Evolutionary conservation across 2,113 vertebrate species (phyloP).

Genomic region (Progne subis): DNA sequence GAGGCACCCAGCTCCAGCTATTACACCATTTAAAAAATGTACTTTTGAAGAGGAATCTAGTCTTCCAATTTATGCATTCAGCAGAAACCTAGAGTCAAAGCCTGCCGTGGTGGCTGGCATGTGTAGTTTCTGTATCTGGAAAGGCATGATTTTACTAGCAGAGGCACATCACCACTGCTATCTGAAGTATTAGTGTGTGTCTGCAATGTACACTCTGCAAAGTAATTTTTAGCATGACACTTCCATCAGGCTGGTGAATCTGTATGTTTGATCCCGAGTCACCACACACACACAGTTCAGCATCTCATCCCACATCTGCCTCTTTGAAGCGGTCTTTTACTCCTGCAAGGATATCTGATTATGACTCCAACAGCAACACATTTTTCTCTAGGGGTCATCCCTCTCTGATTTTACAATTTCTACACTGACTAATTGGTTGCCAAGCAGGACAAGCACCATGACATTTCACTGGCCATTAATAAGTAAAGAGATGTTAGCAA

Average conservation of each 20-base stretch:
- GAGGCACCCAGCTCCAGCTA: not conserved
- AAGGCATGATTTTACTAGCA: not conserved
- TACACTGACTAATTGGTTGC: constrained; percentile 46
- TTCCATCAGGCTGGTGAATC: not conserved
- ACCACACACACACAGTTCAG: not conserved
- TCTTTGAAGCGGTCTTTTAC: constrained; percentile 56
- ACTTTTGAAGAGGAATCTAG: not conserved
- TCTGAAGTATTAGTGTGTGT: not conserved
- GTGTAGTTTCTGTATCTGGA: not conserved
- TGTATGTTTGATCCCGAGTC: not conserved
- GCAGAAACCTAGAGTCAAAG: not conserved
- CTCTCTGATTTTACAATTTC: constrained; percentile 24
- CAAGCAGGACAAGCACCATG: constrained; percentile 11
- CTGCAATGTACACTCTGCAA: not conserved
- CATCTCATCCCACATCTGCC: constrained; percentile 55
- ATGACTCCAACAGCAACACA: constrained; percentile 58
- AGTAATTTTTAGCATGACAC: not conserved
- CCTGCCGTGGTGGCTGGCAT: not conserved
- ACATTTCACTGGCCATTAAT: not conserved
- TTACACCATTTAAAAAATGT: not conserved
- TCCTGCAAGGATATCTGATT: constrained; percentile 51
- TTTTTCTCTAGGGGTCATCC: constrained; percentile 57
- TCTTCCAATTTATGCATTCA: not conserved
- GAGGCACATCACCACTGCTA: not conserved
- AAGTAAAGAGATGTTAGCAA: constrained; percentile 30